These are phyloP conservation scores for Thalassophryne amazonica DNA, from an alignment of 2,797 vertebrate genomes.

Conservation along the genomic window DNA sequence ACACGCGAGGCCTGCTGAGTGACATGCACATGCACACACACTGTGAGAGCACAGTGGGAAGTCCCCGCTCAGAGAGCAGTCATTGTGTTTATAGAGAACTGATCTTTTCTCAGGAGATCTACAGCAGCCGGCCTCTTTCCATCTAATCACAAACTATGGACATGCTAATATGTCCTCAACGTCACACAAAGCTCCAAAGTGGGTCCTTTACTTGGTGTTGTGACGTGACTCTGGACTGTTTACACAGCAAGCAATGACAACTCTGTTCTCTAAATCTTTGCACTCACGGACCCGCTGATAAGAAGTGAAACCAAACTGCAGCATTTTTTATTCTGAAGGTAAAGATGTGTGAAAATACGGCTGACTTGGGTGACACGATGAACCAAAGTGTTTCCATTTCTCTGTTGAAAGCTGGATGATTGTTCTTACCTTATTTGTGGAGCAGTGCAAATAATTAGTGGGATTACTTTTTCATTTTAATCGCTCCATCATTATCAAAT, in stretches of 20 bases:
- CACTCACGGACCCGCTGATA: slow-evolving; percentile 3
- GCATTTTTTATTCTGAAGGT: neutral
- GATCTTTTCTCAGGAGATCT: slow-evolving; percentile 66
- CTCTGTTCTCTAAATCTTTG: slow-evolving; percentile 46
- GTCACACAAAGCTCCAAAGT: slow-evolving; percentile 57
- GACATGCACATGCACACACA: slow-evolving; percentile 24
- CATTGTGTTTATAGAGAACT: slow-evolving; percentile 59
- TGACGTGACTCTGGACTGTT: slow-evolving; percentile 39
- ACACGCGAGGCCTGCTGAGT: slow-evolving; percentile 35
- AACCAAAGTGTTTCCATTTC: slow-evolving; percentile 27
- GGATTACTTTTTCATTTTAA: neutral
- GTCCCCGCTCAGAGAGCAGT: slow-evolving; percentile 66
- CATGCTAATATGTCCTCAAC: slow-evolving; percentile 72
- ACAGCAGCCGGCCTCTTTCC: slow-evolving; percentile 60
- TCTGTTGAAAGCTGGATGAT: slow-evolving; percentile 18
- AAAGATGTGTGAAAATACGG: neutral
- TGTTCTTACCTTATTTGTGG: neutral
- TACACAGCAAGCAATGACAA: slow-evolving; percentile 44
- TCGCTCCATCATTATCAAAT: neutral
- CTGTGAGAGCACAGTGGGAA: slow-evolving; percentile 59
- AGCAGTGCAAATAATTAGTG: neutral
- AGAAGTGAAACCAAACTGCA: neutral
- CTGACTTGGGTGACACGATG: slow-evolving; percentile 21
- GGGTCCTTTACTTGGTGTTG: slow-evolving; percentile 46
- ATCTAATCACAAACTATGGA: slow-evolving; percentile 66